These are phyloP conservation scores for Scaptodrosophila lebanonensis DNA, from an alignment of 1,140 invertebrate species.

Conservation along the genomic window DNA sequence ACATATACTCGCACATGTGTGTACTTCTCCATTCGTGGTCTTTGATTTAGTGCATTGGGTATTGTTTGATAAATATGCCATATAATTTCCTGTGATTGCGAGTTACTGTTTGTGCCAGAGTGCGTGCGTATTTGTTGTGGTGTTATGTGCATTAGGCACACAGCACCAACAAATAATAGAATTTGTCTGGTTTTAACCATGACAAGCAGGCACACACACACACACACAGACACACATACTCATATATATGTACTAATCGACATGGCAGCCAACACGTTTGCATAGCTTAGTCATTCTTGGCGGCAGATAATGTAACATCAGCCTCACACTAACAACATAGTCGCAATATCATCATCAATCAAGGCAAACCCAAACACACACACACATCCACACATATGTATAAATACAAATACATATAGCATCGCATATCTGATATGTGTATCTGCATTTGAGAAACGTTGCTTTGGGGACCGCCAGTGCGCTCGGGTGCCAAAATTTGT, in stretches of 20 bases:
- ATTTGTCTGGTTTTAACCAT: slow-evolving; percentile 50
- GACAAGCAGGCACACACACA: slow-evolving; percentile 42
- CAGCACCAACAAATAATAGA: slow-evolving; percentile 57
- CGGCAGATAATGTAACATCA: slow-evolving; percentile 12
- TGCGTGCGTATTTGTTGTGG: slow-evolving; percentile 5
- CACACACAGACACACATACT: not conserved
- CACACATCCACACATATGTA: slow-evolving; percentile 1
- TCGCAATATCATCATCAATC: slow-evolving; percentile 65
- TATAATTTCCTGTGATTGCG: slow-evolving; percentile 28
- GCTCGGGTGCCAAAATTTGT: slow-evolving; percentile 38
- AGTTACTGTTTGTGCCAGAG: slow-evolving; percentile 20
- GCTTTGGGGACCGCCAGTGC: no score
- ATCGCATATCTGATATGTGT: no score
- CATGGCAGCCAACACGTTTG: slow-evolving; percentile 30
- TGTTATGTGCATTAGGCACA: slow-evolving; percentile 10
- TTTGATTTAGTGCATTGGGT: slow-evolving; percentile 20
- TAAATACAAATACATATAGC: no score
- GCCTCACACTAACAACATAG: slow-evolving; percentile 19
- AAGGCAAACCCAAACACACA: slow-evolving; percentile 40
- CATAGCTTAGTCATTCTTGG: slow-evolving; percentile 30
- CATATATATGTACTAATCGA: slow-evolving; percentile 57
- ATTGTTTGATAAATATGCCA: slow-evolving; percentile 22
- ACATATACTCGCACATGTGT: no score
- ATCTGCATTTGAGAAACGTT: slow-evolving; percentile 32
- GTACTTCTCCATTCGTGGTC: no score